Base-by-base conservation (phyloP, 2,888 invertebrate species). In the Brassicogethes aeneus region DNA sequence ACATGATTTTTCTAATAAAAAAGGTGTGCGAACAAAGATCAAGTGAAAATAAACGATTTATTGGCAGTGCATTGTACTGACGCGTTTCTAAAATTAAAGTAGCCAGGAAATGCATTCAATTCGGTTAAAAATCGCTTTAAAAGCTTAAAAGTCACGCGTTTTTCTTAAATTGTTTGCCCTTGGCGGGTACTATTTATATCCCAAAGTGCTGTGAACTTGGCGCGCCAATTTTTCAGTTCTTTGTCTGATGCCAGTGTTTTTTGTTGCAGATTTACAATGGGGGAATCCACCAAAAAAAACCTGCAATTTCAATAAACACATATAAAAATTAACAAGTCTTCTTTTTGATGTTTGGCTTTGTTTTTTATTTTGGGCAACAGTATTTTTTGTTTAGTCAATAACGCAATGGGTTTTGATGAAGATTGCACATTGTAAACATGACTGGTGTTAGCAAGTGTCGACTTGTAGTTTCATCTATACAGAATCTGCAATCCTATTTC, bases 221-320 rank as follows among this genome's bases (percentile, higher is more conserved):
- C 23, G 23, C 23, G 23, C 10, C 23, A 5, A 23, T 23, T 23
- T 10, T 23, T 23, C 23, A 5, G 10, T 23, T 23, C 23, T 23
- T 10, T 23, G 5, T 23, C 23, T 23, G 23, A 7, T 23, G 5
- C 23, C 23, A n/a, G n/a, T n/a, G n/a, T 29, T 46, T 46, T 46
- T 47, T 37, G 43, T 60, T 60, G 16, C 52, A 60, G 62, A 58
- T 60, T 54, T 62, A 61, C 59, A 61, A 65, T 65, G 65, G 64
- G 62, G 64, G 60, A 54, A 48, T 48, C 43, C 54, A 62, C 54
- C 56, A 52, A 47, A 48, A 41, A 31, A 12, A 33, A 36, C 12
- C 34, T 23, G 36, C 44, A 42, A 23, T 43, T 45, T 40, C 17
- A 42, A 41, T 42, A 46, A 40, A 33, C 33, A 36, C 35, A 42